Evolutionary conservation across 2,888 invertebrate species (phyloP), one percentile per base, ranked within the genome.

Genomic region (Drosophila sordidula): DNA sequence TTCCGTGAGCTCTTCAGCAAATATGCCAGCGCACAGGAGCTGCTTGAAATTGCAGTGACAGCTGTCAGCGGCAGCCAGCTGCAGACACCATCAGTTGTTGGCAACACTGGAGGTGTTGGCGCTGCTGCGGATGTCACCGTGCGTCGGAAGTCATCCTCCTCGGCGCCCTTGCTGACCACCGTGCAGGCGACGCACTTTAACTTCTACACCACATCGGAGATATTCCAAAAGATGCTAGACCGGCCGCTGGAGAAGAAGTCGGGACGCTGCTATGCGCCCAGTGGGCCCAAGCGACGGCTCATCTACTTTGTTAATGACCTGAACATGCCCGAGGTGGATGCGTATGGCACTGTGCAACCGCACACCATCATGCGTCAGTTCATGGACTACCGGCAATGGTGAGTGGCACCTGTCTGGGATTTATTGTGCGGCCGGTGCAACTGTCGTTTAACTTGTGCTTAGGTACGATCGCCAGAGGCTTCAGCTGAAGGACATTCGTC

Each of bases 271-370:
- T 98, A 95, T 90, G 98, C 97, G 0, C 98, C 98, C 4, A 96
- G 97, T 0, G 98, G 98, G 8, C 88, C 90, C 18, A 97, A 95
- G 89, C 95, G 90, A 6, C 86, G 95, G 22, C 95, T 99, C 93
- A 95, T 99, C 68, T 98, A 98, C 93, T 98, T 98, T 91, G 95
- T 98, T 65, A 98, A 98, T 89, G 98, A 99, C 90, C 95, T 98
- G 94, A 99, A 99, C 91, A 98, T 98, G 98, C 98, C 98, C 0
- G 98, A 98, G 93, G 98, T 98, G 4, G 98, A 99, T 92, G 94
- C 94, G 56, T 99, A 98, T 91, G 98, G 97, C 66, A 99, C 98
- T 0, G 98, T 98, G 12, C 98, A 98, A 91, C 98, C 98, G 0
- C 98, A 98, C 90, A 98, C 98, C 0, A 94, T 99, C 4, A 96